Evolutionary conservation across 2,797 vertebrate species (phyloP).

Genomic region (Myotis myotis): DNA sequence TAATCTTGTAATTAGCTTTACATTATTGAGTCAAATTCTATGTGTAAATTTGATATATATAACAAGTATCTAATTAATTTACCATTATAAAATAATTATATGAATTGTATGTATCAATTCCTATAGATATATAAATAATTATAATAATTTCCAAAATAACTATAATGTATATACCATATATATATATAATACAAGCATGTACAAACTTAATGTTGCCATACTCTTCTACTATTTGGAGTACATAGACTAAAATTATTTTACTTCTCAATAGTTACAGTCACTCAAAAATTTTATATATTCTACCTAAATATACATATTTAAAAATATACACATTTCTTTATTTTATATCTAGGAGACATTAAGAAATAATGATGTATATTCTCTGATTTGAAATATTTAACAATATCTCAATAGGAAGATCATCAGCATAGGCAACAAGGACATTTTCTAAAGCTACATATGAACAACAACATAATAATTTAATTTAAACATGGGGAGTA

Average conservation of each 20-base stretch:
- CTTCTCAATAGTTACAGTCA: background rate
- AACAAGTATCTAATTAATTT: background rate
- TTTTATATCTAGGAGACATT: background rate
- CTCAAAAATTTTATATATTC: background rate
- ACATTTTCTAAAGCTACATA: background rate
- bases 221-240: background rate
- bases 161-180: background rate
- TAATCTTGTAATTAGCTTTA: slow-evolving; percentile 37
- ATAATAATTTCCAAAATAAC: background rate
- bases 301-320: background rate
- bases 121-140: background rate
- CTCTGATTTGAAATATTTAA: background rate
- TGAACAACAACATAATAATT: background rate
- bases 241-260: slow-evolving; percentile 8
- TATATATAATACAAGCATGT: background rate
- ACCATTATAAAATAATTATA: slow-evolving; percentile 11
- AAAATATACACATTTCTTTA: background rate
- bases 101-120: background rate
- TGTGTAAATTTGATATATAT: background rate
- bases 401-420: background rate
- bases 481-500: background rate
- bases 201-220: background rate
- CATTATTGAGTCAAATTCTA: slow-evolving; percentile 17
- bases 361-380: background rate
- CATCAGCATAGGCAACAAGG: background rate